A percentile compares a stretch with the other conserved stretches of the same genome.
Evolutionary conservation across 2,797 vertebrate species (phyloP).

Genomic region (Acipenser ruthenus): DNA sequence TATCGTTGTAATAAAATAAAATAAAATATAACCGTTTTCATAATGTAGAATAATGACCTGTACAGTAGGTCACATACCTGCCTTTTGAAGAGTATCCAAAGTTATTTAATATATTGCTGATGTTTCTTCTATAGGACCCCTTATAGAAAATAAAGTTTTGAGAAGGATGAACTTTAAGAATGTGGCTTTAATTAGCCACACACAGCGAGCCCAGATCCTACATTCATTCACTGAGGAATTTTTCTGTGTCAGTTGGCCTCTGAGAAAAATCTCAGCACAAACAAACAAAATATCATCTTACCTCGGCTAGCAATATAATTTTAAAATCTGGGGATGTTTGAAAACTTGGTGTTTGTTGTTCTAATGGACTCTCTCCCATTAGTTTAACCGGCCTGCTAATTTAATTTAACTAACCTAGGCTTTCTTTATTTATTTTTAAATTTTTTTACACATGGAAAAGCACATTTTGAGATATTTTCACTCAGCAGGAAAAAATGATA

Average conservation of each 20-base stretch:
- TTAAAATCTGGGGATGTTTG: conserved; percentile 10
- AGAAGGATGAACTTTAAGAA: neutral
- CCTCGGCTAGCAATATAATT: conserved; percentile 7
- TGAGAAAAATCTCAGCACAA: conserved; percentile 14
- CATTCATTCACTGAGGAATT: neutral
- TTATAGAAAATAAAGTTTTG: neutral
- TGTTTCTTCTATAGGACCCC: conserved; percentile 1
- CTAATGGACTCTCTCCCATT: conserved; percentile 45
- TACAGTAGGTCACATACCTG: too few species aligned
- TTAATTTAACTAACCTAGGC: conserved; percentile 64
- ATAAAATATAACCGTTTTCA: too few species aligned
- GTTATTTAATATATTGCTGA: too few species aligned
- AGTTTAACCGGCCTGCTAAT: conserved; percentile 59
- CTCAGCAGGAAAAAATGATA: conserved; percentile 13
- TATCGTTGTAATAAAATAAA: too few species aligned
- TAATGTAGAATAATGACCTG: too few species aligned
- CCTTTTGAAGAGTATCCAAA: too few species aligned
- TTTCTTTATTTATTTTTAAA: conserved; percentile 46
- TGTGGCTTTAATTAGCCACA: conserved; percentile 18
- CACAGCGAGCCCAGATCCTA: conserved; percentile 5
- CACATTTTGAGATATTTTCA: conserved; percentile 2
- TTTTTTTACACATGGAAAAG: conserved; percentile 13
- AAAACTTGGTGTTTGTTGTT: conserved; percentile 5
- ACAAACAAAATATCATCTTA: conserved; percentile 18
- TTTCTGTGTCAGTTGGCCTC: conserved; percentile 11